Conservation (phyloP, 2,888 invertebrate genomes). For the Coenonympha arcania region DNA sequence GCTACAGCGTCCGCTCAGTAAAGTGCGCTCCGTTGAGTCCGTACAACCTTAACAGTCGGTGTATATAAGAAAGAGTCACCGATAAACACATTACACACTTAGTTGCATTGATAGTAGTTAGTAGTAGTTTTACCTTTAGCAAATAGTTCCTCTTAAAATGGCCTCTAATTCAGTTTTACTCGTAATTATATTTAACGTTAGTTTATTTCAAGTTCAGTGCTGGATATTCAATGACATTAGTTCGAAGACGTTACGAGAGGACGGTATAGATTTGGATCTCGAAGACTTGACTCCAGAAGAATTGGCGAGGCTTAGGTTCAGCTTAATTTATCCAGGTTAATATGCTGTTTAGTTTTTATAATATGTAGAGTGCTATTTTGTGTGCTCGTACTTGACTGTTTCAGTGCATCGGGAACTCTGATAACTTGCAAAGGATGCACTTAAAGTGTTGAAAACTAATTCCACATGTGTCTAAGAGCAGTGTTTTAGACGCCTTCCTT, state of each 20-base stretch:
- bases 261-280: constrained; percentile 10
- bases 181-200: constrained; percentile 12
- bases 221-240: constrained; percentile 37
- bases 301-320: constrained; percentile 30
- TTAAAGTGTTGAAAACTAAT: too few relatives aligned
- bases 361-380: too few relatives aligned
- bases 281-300: constrained; percentile 25
- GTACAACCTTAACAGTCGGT: constrained; percentile 18
- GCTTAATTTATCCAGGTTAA: constrained; percentile 48
- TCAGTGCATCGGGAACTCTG: too few relatives aligned
- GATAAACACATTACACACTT: constrained; percentile 11
- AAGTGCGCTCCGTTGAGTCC: too few relatives aligned
- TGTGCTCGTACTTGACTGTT: too few relatives aligned
- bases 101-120: constrained; percentile 5
- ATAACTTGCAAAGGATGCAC: too few relatives aligned
- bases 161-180: constrained; percentile 12
- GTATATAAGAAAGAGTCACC: constrained; percentile 14
- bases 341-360: neutral
- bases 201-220: constrained; percentile 20
- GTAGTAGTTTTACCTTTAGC: neutral
- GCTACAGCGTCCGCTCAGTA: constrained; percentile 14
- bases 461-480: too few relatives aligned
- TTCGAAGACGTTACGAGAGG: constrained; percentile 15
- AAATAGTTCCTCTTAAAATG: too few relatives aligned
- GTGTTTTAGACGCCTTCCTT: too few relatives aligned